Evolutionary conservation across 2,113 vertebrate species (phyloP).

Genomic region (Gallinago media): DNA sequence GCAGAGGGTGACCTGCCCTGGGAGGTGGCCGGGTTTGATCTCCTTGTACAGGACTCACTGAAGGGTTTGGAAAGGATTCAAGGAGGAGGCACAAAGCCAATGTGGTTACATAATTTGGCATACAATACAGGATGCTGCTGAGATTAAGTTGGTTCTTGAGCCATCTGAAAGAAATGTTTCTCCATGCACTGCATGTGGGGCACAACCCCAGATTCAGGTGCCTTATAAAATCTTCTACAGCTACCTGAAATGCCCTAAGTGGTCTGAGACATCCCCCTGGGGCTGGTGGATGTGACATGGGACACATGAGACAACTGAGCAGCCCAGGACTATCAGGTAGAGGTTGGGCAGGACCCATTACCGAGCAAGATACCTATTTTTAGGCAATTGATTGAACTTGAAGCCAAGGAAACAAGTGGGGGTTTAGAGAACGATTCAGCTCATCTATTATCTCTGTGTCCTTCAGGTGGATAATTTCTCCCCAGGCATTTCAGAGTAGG

Average conservation of each 20-base stretch:
- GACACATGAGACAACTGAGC: background rate
- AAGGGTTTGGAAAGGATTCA: background rate
- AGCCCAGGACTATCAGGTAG: background rate
- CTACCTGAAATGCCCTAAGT: background rate
- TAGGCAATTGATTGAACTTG: background rate
- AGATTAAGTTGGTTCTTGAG: background rate
- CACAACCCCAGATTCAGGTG: background rate
- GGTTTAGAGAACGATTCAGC: background rate
- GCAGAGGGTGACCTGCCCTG: background rate
- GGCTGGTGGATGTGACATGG: background rate
- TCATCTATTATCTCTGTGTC: background rate
- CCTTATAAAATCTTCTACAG: background rate
- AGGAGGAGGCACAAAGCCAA: background rate
- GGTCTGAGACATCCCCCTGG: background rate
- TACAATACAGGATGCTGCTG: background rate
- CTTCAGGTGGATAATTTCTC: background rate
- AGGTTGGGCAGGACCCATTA: background rate
- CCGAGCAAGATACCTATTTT: background rate
- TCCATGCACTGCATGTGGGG: accelerated
- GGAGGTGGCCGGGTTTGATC: accelerated
- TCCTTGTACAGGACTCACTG: background rate
- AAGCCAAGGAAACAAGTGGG: background rate
- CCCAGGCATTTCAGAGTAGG: background rate
- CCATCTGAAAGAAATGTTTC: background rate
- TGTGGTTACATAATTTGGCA: background rate